Percentiles rank a stretch among this genome's conserved stretches.
Conservation (phyloP, 2,888 invertebrate genomes). For the Labia minor region DNA sequence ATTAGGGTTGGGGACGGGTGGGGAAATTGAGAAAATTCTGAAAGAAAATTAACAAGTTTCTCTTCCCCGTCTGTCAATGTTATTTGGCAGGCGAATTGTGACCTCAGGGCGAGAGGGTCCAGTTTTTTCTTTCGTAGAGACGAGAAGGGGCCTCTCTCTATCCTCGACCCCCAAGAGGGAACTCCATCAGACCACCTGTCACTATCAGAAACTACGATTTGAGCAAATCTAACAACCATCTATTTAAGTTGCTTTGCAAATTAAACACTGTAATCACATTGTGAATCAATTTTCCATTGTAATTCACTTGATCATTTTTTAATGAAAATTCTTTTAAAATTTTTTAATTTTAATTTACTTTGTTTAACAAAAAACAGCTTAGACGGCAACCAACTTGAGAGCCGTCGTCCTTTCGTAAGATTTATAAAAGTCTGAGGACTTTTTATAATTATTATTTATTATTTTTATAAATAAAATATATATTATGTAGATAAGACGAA, state of each 20-base stretch:
- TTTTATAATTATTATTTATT: too few species aligned
- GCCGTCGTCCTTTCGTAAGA: too few species aligned
- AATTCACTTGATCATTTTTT: too few species aligned
- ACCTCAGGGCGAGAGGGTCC: not conserved
- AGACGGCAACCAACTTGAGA: too few species aligned
- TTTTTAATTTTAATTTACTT: too few species aligned
- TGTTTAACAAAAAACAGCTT: too few species aligned
- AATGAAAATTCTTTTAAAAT: too few species aligned
- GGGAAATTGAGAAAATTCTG: slow-evolving; percentile 2
- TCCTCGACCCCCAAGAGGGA: not conserved
- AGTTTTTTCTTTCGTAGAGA: not conserved
- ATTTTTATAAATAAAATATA: too few species aligned
- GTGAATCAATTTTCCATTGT: too few species aligned
- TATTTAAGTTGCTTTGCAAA: not conserved
- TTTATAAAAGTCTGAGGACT: too few species aligned
- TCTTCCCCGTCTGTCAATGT: not conserved
- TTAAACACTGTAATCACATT: too few species aligned
- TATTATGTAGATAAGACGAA: too few species aligned
- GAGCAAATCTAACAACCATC: not conserved
- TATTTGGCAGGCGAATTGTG: slow-evolving; percentile 13
- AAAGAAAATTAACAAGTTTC: slow-evolving; percentile 13
- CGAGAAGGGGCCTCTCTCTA: not conserved
- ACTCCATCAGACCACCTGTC: not conserved
- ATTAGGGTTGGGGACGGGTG: not conserved
- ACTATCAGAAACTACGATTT: not conserved